Evolutionary conservation across 92 coral and sea anemone species (phyloP), one percentile per base, ranked within the genome.

Genomic region (Actinernus sp.): DNA sequence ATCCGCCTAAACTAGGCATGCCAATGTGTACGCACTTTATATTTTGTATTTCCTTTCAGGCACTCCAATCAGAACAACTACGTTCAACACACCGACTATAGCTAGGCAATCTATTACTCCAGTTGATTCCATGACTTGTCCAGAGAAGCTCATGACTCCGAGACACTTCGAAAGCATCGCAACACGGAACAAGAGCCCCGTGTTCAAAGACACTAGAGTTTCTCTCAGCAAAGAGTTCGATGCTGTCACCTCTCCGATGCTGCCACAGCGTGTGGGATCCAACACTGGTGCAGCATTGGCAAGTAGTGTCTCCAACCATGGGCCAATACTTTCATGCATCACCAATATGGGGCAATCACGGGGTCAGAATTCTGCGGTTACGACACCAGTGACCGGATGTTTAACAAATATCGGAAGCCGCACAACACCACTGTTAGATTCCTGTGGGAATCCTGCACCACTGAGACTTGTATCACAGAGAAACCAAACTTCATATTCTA

Each of bases 141-240:
- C 27, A 24, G 12, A 21, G 18, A 66, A 37, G 57, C 43, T 38
- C 5, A 32, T 49, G 36, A 63, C 76, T 9, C 78, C 78, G 31
- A 31, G 36, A 27, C 18, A 46, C 55, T 29, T 28, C 23, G 41
- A 25, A 18, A 43, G 18, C 11, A 10, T 23, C 2, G 24, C 23
- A 32, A 36, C 63, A 3, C 41, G 39, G 22, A 57, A 5, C 45
- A 57, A 57, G 19, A 34, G 34, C 5, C 71, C 71, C 3, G 38
- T n/a, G 27, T 10, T 32, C 25, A 19, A 4, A 2, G 70, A 49
- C 9, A 32, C 80, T 23, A 70, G 80, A 26, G 69, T 85, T 40
- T 79, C 92, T 19, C 74, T 89, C 28, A 51, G 40, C 4, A 74
- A 49, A 38, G 75, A 64, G 49, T 89, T 85, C 38, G 92, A 85